Evolutionary conservation across 2,797 vertebrate species (phyloP).

Genomic region (Mico argentatus): DNA sequence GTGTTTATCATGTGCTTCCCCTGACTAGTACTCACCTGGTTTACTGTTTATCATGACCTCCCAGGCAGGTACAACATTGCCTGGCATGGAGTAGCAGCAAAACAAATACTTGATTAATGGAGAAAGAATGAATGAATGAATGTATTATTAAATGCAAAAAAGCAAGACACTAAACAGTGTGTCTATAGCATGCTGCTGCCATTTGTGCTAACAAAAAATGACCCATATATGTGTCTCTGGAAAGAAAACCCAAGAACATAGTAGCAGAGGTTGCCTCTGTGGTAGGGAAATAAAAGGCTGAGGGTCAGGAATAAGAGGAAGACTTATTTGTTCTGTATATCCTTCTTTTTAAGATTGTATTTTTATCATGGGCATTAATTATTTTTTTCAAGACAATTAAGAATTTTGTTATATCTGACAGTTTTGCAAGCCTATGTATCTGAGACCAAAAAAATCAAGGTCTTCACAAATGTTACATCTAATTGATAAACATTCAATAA

Average conservation of each 20-base stretch:
- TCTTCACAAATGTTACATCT: neutral
- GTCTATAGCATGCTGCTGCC: neutral
- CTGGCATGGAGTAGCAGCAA: neutral
- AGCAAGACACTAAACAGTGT: neutral
- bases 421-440: neutral
- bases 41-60: neutral
- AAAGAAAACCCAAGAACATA: neutral
- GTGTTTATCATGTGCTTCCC: neutral
- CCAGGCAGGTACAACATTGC: neutral
- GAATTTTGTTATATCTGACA: neutral
- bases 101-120: neutral
- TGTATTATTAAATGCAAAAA: neutral
- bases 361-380: neutral
- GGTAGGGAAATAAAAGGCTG: neutral
- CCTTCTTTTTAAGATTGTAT: neutral
- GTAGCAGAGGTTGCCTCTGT: neutral
- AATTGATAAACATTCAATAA: neutral
- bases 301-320: neutral
- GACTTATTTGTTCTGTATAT: neutral
- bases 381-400: constrained; percentile 15
- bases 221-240: neutral
- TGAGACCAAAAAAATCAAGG: constrained; percentile 20
- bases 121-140: neutral
- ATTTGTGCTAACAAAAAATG: neutral
- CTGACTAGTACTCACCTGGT: neutral